phyloP scores from a whole-genome alignment of 2,888 invertebrate species.

The Anodontia alba region DNA sequence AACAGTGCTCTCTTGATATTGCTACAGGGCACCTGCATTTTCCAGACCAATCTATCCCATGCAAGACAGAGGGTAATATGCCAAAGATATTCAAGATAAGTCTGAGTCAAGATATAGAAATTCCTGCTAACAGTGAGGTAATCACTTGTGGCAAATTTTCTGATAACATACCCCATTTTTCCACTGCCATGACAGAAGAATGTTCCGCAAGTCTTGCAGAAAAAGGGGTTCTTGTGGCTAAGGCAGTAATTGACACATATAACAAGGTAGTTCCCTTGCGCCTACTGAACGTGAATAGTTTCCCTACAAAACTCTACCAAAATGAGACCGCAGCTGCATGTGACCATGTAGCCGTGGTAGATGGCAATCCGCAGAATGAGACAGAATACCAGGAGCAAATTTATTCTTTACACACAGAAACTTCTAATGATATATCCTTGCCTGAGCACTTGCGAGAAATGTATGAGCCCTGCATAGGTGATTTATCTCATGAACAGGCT shows the following conservation, averaged over 20 bases:
- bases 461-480: too few species aligned
- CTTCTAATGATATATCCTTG: too few species aligned
- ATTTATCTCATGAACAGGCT: too few species aligned
- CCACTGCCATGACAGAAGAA: neutral
- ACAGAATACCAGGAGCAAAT: too few species aligned
- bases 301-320: neutral
- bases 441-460: too few species aligned
- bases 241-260: neutral
- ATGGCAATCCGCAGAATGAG: too few species aligned
- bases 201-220: neutral
- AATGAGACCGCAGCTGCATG: neutral
- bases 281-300: neutral
- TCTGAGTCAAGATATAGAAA: neutral
- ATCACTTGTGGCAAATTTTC: neutral
- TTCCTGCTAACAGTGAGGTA: neutral
- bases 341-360: neutral
- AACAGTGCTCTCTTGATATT: neutral
- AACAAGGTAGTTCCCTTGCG: neutral
- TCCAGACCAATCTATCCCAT: neutral
- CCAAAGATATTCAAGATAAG: constrained; percentile 2
- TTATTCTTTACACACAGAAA: too few species aligned
- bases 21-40: neutral
- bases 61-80: neutral
- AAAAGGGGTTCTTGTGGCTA: neutral
- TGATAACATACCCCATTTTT: neutral